Base-by-base conservation (phyloP, 92 coral and sea anemone species). In the Chrysogorgia sp. region DNA sequence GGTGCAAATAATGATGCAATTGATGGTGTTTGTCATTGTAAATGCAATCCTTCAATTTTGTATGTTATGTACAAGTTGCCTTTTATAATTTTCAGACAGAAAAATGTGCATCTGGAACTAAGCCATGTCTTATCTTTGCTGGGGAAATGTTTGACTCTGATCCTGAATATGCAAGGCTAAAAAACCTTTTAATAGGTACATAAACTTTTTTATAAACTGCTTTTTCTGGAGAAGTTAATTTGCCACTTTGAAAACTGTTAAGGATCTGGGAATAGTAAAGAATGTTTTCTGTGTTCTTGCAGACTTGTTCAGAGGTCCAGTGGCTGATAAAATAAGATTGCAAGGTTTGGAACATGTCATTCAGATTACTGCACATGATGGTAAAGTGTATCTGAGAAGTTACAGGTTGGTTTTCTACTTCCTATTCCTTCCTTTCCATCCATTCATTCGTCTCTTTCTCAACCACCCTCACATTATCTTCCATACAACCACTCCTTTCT, bases 271-370 rank as follows among this genome's bases (percentile, higher is more conserved):
- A 48, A 14, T 48, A n/a, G n/a, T n/a, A n/a, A 31, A 50, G 23
- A 68, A 25, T 47, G 34, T 30, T 78, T 59, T 14, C 43, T 37
- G 4, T 37, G 43, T 37, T 17, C 40, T 35, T 33, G 21, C 59
- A 94, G 98, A 94, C 64, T 85, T 91, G 65, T 94, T 86, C 86
- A 75, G 97, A 86, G 98, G 98, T 19, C 82, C 92, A 31, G 90
- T 85, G 31, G 91, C 85, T 14, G 90, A 89, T 22, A 86, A 94
- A 69, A 60, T 94, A 17, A 83, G 98, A 56, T 79, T 94, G 40
- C 98, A 94, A 64, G 98, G 97, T 8, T 71, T 94, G 25, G 98
- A 94, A 75, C 98, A 94, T 81, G 88, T 94, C 20, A 77, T 94
- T 8, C 98, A 91, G 52, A 74, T 91, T 60, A 89, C 97, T 15